These are phyloP conservation scores for Drosophila suboccidentalis DNA, from an alignment of 2,888 invertebrate genomes.

Conservation along the genomic window DNA sequence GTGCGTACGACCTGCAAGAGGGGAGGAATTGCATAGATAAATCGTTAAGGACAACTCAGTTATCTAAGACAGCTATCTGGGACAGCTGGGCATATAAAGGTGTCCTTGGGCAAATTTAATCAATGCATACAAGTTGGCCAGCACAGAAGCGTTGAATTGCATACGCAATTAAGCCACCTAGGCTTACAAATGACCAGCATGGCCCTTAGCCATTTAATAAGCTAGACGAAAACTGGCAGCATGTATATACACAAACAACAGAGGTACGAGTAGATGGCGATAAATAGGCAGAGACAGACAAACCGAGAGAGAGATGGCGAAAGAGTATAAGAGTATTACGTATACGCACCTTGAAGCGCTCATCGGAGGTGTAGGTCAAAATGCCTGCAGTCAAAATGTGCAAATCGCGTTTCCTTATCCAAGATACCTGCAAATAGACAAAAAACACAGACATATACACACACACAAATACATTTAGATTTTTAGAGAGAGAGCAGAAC, in stretches of 20 bases:
- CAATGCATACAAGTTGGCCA: constrained; percentile 68
- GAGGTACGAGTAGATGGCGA: not conserved
- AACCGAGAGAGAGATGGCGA: not conserved
- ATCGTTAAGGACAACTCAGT: constrained; percentile 37
- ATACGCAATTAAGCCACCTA: constrained; percentile 77
- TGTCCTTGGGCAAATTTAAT: constrained; percentile 74
- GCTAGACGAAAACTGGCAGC: constrained; percentile 13
- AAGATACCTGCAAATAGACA: constrained; percentile 89
- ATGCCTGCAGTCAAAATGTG: constrained; percentile 95
- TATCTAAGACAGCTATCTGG: constrained; percentile 5
- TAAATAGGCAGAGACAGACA: not conserved
- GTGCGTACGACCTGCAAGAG: constrained; percentile 83
- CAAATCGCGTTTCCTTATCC: constrained; percentile 95
- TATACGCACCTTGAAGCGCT: constrained; percentile 90
- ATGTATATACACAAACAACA: constrained; percentile 1
- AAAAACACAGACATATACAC: constrained; percentile 14
- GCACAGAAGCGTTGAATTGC: constrained; percentile 56
- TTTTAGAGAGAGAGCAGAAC: constrained; percentile 13
- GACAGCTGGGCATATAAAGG: constrained; percentile 2
- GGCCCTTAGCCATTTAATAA: constrained; percentile 67
- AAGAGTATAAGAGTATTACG: constrained; percentile 55
- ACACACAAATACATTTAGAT: constrained; percentile 8
- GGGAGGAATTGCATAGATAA: constrained; percentile 60
- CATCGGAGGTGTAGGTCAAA: constrained; percentile 94
- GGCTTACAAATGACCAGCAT: constrained; percentile 61